Conservation (phyloP, 2,113 vertebrate species). For the Menidia beryllina region DNA sequence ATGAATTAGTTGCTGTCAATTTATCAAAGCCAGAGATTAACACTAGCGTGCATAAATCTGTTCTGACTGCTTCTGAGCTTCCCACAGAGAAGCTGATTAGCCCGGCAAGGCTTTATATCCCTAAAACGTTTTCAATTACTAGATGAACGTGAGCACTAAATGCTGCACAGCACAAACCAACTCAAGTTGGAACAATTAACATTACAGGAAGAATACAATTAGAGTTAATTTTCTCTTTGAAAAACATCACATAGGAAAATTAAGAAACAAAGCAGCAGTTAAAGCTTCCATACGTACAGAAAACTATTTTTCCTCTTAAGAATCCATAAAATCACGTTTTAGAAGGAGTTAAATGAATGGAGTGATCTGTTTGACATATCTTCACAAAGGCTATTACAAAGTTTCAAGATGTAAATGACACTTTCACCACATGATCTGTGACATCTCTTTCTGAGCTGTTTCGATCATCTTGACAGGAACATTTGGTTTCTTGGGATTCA, state of each 20-base stretch:
- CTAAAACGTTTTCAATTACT: conserved; percentile 11
- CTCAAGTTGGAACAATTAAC: background rate
- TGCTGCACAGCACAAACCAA: background rate
- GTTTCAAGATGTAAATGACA: conserved; percentile 29
- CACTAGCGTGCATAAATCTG: conserved; percentile 31
- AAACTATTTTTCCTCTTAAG: background rate
- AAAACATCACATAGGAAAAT: background rate
- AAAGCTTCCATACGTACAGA: background rate
- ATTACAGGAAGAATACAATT: background rate
- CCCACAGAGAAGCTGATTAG: conserved; percentile 12
- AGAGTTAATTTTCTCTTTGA: too few relatives aligned
- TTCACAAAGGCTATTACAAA: conserved; percentile 21
- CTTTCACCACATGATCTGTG: conserved; percentile 25
- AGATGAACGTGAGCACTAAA: conserved; percentile 13
- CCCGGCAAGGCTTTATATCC: conserved; percentile 13
- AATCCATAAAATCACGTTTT: background rate
- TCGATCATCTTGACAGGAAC: conserved; percentile 51
- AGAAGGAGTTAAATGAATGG: conserved; percentile 2
- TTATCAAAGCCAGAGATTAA: conserved; percentile 41
- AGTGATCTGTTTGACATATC: conserved; percentile 9
- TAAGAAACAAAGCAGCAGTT: background rate
- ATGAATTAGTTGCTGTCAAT: conserved; percentile 44
- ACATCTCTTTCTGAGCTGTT: conserved; percentile 12
- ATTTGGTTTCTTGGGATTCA: conserved; percentile 17
- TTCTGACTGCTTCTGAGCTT: conserved; percentile 34